Evolutionary conservation across 1,140 invertebrate species (phyloP).

Genomic region (Sinella curviseta): DNA sequence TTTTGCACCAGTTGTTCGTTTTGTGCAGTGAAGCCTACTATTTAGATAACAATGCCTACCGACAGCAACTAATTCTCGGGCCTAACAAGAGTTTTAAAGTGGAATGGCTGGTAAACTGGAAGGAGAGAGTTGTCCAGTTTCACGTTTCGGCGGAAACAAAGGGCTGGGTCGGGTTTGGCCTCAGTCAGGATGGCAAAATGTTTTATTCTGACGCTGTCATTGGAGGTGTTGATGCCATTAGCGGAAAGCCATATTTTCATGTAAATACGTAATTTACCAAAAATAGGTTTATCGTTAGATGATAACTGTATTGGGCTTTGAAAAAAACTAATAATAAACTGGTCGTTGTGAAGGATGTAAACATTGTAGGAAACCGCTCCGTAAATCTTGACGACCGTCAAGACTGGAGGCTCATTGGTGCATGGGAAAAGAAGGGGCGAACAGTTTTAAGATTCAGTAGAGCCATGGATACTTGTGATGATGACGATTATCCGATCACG

Average conservation of each 20-base stretch:
- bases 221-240: slow-evolving; percentile 31
- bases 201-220: slow-evolving; percentile 34
- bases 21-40: background rate
- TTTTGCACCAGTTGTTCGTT: too few species aligned
- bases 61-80: background rate
- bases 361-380: slow-evolving; percentile 18
- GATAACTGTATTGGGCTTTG: too few species aligned
- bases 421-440: slow-evolving; percentile 32
- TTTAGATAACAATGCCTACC: background rate
- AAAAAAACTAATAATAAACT: background rate
- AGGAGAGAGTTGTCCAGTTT: background rate
- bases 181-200: slow-evolving; percentile 21
- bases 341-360: slow-evolving; percentile 22
- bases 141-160: slow-evolving; percentile 21
- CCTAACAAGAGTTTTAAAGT: background rate
- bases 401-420: slow-evolving; percentile 36
- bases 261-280: slow-evolving; percentile 28
- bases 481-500: slow-evolving; percentile 34
- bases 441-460: slow-evolving; percentile 34
- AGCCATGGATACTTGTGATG: slow-evolving; percentile 37
- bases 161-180: slow-evolving; percentile 36
- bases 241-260: slow-evolving; percentile 30
- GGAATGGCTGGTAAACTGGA: background rate
- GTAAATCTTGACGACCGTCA: slow-evolving; percentile 1
- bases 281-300: too few species aligned